Evolutionary conservation across 2,888 invertebrate genomes (phyloP).

Genomic region (Brachyptera risi): DNA sequence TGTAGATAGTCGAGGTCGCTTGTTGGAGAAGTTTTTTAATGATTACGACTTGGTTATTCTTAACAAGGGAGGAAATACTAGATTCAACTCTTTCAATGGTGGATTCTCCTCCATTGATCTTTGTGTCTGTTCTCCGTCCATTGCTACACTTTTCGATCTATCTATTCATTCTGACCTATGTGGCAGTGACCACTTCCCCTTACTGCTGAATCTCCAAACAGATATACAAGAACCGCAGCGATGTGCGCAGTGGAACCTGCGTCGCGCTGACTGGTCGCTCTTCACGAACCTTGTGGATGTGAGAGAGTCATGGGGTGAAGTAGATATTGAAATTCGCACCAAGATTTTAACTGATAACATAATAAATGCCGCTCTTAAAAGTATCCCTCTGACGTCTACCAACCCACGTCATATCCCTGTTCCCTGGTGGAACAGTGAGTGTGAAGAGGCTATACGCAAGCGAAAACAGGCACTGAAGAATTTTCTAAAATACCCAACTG

Average conservation of each 20-base stretch:
- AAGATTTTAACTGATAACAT: background rate
- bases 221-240: background rate
- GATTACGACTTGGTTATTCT: constrained; percentile 14
- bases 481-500: background rate
- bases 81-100: background rate
- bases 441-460: background rate
- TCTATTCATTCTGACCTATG: constrained; percentile 18
- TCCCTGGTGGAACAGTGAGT: background rate
- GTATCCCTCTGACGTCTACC: background rate
- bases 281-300: background rate
- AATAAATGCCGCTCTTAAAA: background rate
- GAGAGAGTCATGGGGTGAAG: background rate
- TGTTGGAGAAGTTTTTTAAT: constrained; percentile 22
- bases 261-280: background rate
- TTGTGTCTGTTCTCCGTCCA: background rate
- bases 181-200: constrained; percentile 23
- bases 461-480: background rate
- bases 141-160: background rate
- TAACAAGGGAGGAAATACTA: background rate
- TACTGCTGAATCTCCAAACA: background rate
- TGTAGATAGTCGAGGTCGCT: constrained; percentile 15
- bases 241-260: background rate
- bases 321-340: background rate
- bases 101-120: background rate
- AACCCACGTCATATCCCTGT: background rate